Evolutionary conservation across 2,888 invertebrate species (phyloP).

Genomic region (Coecobrya sp.): DNA sequence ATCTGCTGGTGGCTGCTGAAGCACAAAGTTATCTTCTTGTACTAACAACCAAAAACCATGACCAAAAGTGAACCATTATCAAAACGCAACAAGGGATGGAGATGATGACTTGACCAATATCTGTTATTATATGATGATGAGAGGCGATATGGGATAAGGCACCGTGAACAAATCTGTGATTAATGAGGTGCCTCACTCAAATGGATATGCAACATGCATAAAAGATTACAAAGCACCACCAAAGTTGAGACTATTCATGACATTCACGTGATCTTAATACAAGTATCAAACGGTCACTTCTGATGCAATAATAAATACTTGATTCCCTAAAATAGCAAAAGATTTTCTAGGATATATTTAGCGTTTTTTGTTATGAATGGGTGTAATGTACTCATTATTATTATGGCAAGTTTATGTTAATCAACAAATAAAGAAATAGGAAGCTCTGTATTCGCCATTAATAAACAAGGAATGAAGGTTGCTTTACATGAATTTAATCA

Average conservation of each 20-base stretch:
- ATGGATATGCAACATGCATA: too few species aligned
- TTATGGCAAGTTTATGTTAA: neutral
- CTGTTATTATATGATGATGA: too few species aligned
- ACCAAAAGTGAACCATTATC: constrained; percentile 46
- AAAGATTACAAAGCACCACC: too few species aligned
- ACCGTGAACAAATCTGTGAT: too few species aligned
- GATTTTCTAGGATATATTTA: neutral
- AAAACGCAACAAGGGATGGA: neutral
- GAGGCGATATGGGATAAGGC: too few species aligned
- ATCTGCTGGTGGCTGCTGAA: constrained; percentile 7
- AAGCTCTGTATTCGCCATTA: neutral
- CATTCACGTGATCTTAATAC: too few species aligned
- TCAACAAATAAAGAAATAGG: neutral
- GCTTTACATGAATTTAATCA: neutral
- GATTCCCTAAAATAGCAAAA: too few species aligned
- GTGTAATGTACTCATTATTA: neutral
- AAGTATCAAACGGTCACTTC: too few species aligned
- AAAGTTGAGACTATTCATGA: too few species aligned
- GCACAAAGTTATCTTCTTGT: constrained; percentile 22
- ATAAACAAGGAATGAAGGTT: constrained; percentile 3
- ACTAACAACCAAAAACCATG: constrained; percentile 51
- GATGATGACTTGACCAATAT: constrained; percentile 51
- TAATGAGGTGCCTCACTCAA: too few species aligned
- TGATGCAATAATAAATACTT: neutral
- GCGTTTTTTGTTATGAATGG: neutral